Evolutionary conservation across 2,797 vertebrate genomes (phyloP), one percentile per base, ranked within the genome.

Genomic region (Channallabes apus): DNA sequence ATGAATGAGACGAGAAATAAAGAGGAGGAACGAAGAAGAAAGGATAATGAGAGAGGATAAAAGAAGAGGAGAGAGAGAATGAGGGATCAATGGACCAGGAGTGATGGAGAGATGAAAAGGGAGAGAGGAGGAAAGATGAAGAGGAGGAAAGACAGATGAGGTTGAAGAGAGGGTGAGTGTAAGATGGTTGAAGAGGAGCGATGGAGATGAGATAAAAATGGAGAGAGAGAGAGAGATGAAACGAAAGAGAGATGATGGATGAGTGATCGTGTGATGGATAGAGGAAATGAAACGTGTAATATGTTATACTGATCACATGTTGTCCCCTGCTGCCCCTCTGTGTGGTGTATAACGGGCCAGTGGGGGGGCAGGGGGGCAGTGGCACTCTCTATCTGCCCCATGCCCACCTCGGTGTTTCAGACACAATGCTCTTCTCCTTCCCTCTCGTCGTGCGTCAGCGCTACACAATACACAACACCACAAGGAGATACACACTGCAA

Each of bases 361-460:
- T 1, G 69, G 41, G 38, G 24, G n/a, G 27, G 9, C n/a, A n/a
- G 61, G 20, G 67, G 15, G 18, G 9, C 6, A 22, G n/a, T n/a
- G 18, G 2, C 12, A 1, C 17, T 64, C 4, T 46, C n/a, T 8
- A 64, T 38, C 72, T 61, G 61, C 69, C 58, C 38, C 46, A 54
- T 27, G 29, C 71, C 67, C 68, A 85, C 68, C 76, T 32, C 81
- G 80, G 76, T 86, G 86, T 85, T 75, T 80, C 7, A 46, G 83
- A 87, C 85, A 86, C 86, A 87, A 87, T 87, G 65, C 71, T 77
- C 77, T 87, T 82, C 35, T 82, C 86, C 82, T 89, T 38, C 75
- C 9, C 80, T 69, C 35, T 84, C 0, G 62, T 85, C 87, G 90
- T 90, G 89, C 87, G 86, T 92, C 89, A 90, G 80, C 84, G 62